Evolutionary conservation across 2,113 vertebrate species (phyloP), one percentile per base, ranked within the genome.

Genomic region (Nyctibius bracteatus): DNA sequence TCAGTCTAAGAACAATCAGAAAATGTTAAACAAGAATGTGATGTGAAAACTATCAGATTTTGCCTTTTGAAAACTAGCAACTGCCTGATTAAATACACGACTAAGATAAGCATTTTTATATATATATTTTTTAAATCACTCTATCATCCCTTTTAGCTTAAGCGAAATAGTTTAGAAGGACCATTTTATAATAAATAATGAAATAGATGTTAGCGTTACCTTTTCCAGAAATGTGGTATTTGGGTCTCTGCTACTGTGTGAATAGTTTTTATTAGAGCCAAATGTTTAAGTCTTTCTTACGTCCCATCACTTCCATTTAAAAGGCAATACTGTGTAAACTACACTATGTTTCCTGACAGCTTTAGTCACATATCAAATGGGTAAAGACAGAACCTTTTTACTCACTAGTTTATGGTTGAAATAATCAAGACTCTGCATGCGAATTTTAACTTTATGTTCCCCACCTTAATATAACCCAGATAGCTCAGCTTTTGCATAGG

Each of bases 261-360:
- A 88, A 75, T 71, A 61, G 59, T 74, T 92, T 94, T 92, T 86
- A 51, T 92, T 92, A 59, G 61, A 91, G 27, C 46, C 22, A 77
- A 89, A 87, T 90, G 67, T 84, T 94, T 87, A 89, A 91, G 46
- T 71, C 94, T 93, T 96, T 82, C 92, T 96, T 83, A 68, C 72
- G 85, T 94, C 87, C 96, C 94, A 86, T 94, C 89, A 58, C 90
- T 92, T 97, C 82, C 77, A 90, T 74, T 94, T 90, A 88, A 96
- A 97, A 96, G 81, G 88, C 94, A 92, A 59, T 44, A 49, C 37
- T 88, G 57, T 96, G 92, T 91, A 97, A 96, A 94, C 92, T 96
- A 82, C 61, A 71, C 94, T 96, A 18, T 80, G 80, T 92, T 97
- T 95, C 91, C 95, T 96, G 94, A 94, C 87, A 96, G 96, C 78